A percentile compares a stretch with the other conserved stretches of the same genome.
These are phyloP conservation scores for Pampusana beccarii DNA, from an alignment of 2,113 vertebrate genomes.

Conservation along the genomic window DNA sequence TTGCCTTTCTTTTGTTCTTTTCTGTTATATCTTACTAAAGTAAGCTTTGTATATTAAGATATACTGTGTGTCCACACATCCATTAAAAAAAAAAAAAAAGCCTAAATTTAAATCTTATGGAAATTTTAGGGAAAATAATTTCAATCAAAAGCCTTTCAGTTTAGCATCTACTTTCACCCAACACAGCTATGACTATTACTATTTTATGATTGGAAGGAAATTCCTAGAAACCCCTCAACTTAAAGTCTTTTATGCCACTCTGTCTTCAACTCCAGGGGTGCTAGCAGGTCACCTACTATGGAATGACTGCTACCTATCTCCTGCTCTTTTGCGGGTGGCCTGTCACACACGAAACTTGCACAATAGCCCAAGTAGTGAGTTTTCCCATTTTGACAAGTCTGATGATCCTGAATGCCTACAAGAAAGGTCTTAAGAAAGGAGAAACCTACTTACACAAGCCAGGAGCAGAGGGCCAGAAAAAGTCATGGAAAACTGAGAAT, in stretches of 20 bases:
- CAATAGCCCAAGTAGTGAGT: background rate
- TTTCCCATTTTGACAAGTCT: background rate
- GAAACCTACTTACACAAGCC: background rate
- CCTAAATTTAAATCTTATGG: background rate
- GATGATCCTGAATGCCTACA: background rate
- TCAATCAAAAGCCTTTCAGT: background rate
- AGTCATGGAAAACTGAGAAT: background rate
- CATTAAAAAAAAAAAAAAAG: background rate
- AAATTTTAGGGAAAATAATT: background rate
- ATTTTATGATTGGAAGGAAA: background rate
- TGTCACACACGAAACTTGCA: background rate
- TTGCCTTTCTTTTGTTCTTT: background rate
- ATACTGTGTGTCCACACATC: background rate
- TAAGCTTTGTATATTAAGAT: background rate
- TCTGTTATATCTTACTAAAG: background rate
- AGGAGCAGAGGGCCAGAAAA: background rate
- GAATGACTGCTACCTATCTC: background rate
- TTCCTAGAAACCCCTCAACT: background rate
- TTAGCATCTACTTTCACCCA: background rate
- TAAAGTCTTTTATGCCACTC: background rate
- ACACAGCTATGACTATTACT: background rate
- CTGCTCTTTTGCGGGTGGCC: background rate
- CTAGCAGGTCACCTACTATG: background rate
- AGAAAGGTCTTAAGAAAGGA: background rate
- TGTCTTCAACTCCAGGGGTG: accelerated